phyloP scores from a whole-genome alignment of 2,797 vertebrate genomes.

The Eidolon dupreanum region DNA sequence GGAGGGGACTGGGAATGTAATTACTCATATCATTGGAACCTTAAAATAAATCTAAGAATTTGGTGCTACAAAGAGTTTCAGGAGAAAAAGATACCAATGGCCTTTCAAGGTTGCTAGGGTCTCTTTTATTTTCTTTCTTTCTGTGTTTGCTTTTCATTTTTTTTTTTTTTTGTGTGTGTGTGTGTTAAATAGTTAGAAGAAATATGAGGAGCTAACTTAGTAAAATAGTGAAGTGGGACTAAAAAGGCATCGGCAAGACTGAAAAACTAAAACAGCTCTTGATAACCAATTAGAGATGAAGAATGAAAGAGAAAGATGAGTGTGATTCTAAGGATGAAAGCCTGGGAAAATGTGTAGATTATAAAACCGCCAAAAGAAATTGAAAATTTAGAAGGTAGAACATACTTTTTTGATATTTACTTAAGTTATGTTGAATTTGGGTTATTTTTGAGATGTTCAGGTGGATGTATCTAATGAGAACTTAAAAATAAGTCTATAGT shows the following conservation, averaged over 20 bases:
- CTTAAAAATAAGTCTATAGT: not conserved
- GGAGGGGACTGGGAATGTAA: not conserved
- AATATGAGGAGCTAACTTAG: not conserved
- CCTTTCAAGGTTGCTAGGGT: not conserved
- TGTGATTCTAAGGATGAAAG: not conserved
- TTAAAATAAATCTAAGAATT: constrained; percentile 14
- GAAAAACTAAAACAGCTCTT: not conserved
- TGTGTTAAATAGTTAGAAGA: not conserved
- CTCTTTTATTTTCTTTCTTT: not conserved
- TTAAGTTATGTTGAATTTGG: not conserved
- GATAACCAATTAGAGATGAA: not conserved
- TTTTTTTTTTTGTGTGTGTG: no score
- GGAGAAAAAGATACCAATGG: not conserved
- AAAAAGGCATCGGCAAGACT: not conserved
- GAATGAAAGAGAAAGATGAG: not conserved
- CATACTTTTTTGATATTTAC: not conserved
- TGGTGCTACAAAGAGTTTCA: not conserved
- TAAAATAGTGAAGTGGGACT: not conserved
- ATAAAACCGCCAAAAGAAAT: not conserved
- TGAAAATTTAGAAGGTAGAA: not conserved
- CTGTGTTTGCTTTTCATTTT: not conserved
- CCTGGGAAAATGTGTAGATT: not conserved
- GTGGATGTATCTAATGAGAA: not conserved
- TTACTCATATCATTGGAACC: not conserved
- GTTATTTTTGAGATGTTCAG: not conserved